Conservation (phyloP, 2,797 vertebrate genomes). For the Pangasius larnaudii region DNA sequence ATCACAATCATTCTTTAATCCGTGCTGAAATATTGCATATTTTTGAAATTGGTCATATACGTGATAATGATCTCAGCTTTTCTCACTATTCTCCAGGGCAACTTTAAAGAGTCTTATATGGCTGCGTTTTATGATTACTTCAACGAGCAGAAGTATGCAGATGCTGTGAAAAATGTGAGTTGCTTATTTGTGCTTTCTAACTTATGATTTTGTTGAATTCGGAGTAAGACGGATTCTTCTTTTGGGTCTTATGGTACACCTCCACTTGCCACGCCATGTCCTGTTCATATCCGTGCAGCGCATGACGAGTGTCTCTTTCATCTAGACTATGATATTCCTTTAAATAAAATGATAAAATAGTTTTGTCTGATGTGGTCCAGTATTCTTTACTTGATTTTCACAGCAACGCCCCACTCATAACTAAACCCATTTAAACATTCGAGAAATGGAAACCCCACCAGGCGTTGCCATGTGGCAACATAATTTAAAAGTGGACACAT, state of each 20-base stretch:
- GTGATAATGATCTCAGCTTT: neutral
- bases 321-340: neutral
- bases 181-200: neutral
- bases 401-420: neutral
- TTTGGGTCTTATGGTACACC: neutral
- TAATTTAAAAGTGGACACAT: neutral
- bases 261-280: neutral
- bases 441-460: neutral
- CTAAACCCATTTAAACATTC: neutral
- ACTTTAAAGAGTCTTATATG: constrained; percentile 98
- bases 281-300: neutral
- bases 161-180: constrained; percentile 97
- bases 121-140: constrained; percentile 97
- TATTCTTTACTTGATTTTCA: neutral
- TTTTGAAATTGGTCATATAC: neutral
- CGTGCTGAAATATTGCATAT: neutral
- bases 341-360: neutral
- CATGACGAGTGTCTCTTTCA: no score
- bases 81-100: constrained; percentile 77
- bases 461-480: neutral
- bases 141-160: constrained; percentile 98
- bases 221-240: neutral
- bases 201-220: neutral
- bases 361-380: neutral
- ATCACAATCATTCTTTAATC: neutral